These are phyloP conservation scores for Coptodon bakossiorum DNA, from an alignment of 2,113 vertebrate genomes.

Conservation along the genomic window DNA sequence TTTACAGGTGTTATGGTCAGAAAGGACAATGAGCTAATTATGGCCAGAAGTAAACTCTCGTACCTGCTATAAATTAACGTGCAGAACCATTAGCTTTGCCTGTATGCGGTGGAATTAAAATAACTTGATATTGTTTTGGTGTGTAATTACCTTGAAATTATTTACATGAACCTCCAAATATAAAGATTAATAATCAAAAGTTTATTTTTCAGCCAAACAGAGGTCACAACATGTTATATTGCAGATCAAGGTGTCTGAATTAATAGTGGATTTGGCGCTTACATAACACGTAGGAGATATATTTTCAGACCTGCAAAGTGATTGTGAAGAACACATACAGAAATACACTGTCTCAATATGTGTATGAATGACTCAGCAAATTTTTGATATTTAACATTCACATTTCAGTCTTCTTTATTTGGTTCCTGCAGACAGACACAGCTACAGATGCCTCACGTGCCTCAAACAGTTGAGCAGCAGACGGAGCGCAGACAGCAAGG, in stretches of 20 bases:
- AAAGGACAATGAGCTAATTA: constrained; percentile 55
- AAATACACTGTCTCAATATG: neutral
- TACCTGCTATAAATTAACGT: constrained; percentile 1
- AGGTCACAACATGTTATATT: neutral
- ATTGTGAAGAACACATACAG: neutral
- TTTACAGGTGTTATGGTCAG: constrained; percentile 55
- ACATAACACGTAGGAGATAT: neutral
- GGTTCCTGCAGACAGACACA: neutral
- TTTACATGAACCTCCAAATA: neutral
- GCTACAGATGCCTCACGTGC: neutral
- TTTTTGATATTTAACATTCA: neutral
- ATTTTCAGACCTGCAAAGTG: neutral
- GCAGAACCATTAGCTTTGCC: neutral
- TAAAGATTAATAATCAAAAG: neutral
- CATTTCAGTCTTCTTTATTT: neutral
- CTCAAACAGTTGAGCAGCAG: neutral
- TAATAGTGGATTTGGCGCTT: neutral
- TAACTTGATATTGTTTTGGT: neutral
- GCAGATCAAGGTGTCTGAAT: neutral
- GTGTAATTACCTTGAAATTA: neutral
- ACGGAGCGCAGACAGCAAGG: neutral
- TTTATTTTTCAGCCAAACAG: neutral
- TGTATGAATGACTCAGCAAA: neutral
- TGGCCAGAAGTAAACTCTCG: constrained; percentile 39
- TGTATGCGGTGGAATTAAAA: neutral